These are phyloP conservation scores for Cryptotermes secundus DNA, from an alignment of 1,140 invertebrate genomes.

Conservation along the genomic window DNA sequence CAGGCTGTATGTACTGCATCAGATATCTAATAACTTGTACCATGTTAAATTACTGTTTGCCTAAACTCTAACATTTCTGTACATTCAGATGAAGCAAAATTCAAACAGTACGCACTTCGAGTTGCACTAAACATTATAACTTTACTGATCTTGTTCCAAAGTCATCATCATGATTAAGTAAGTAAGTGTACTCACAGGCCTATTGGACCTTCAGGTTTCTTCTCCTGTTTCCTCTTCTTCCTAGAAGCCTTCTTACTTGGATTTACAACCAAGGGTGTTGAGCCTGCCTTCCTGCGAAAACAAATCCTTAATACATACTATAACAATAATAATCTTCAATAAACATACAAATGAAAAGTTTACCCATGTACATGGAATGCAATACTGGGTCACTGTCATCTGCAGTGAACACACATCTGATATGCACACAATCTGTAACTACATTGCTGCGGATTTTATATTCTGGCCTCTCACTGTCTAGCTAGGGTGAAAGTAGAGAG, in stretches of 20 bases:
- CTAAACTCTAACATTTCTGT: background rate
- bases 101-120: background rate
- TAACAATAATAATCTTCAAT: background rate
- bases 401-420: no score
- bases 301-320: background rate
- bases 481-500: no score
- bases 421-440: no score
- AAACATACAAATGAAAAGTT: background rate
- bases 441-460: no score
- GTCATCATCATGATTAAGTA: background rate
- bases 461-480: no score
- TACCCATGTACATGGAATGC: background rate
- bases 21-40: background rate
- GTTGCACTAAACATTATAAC: background rate
- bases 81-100: background rate
- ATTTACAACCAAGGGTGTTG: background rate
- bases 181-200: background rate
- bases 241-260: background rate
- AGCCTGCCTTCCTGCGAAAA: background rate
- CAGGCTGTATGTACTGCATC: no score
- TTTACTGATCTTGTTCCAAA: background rate
- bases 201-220: background rate
- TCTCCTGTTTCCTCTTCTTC: background rate
- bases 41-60: background rate
- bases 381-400: no score